A percentile compares a stretch with the other conserved stretches of the same genome.
Evolutionary conservation across 1,140 invertebrate species (phyloP).

Genomic region (Sycophaga agraensis): DNA sequence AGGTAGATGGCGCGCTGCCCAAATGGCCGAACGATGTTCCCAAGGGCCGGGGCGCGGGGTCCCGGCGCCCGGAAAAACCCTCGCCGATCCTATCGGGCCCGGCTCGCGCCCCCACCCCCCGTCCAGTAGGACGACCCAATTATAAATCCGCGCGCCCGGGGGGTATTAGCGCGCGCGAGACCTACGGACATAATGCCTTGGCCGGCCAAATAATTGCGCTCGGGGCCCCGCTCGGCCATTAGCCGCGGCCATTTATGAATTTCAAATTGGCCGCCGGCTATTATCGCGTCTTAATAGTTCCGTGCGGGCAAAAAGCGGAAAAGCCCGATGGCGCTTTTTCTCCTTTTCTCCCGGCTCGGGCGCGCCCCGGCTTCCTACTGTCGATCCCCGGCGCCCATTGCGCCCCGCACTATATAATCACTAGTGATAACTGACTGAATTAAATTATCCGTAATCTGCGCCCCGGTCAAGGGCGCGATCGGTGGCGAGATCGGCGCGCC

Average conservation of each 20-base stretch:
- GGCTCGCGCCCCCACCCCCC: neutral
- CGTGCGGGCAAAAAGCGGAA: constrained; percentile 2
- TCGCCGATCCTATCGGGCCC: neutral
- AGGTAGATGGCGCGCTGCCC: constrained; percentile 46
- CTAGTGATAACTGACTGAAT: constrained; percentile 51
- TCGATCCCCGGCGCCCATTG: neutral
- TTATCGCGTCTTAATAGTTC: constrained; percentile 17
- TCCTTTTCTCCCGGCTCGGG: neutral
- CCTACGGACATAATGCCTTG: neutral
- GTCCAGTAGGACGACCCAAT: too few relatives aligned
- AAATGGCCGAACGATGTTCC: constrained; percentile 41
- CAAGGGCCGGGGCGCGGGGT: constrained; percentile 16
- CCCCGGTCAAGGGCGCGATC: constrained; percentile 27
- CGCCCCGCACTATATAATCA: constrained; percentile 41
- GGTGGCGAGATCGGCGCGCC: constrained; percentile 32
- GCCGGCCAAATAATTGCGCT: neutral
- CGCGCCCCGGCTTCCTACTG: neutral
- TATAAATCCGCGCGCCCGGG: too few relatives aligned
- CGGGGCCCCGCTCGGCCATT: neutral
- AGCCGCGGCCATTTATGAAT: neutral
- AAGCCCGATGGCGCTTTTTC: neutral
- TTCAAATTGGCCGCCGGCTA: constrained; percentile 17
- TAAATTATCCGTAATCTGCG: constrained; percentile 50
- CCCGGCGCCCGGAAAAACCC: neutral
- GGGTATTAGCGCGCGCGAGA: too few relatives aligned